Evolutionary conservation across 2,113 vertebrate species (phyloP), one percentile per base, ranked within the genome.

Genomic region (Tyto alba): DNA sequence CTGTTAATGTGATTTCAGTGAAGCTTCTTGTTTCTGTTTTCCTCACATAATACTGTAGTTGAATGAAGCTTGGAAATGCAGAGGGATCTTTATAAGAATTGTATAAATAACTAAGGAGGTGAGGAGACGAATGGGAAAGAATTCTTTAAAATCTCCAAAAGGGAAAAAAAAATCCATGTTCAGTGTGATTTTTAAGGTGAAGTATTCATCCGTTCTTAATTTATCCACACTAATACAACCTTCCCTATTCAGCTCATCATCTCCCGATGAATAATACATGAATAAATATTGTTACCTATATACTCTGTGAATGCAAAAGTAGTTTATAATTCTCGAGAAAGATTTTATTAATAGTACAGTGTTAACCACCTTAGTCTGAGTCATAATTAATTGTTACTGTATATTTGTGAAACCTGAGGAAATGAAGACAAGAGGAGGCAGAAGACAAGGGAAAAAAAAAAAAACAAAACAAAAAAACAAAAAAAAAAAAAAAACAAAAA

Each of bases 351-450:
- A 96, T 66, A 97, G 96, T 94, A 73, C 22, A 13, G 41, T 79
- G 81, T 96, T 96, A 96, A 92, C 85, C 73, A 53, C 93, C 59
- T 92, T 95, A 73, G 77, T 89, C 86, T 96, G 86, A 95, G 38
- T 97, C 89, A 95, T 95, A 91, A 93, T 83, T 91, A 96, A 91
- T 97, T 91, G 89, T 80, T 97, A 96, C 69, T 85, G 67, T 95
- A 55, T 96, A 72, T 94, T 90, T 96, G 62, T 73, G 95, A 97
- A 96, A 85, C 47, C 64, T 91, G 75, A 74, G 83, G 67, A 55
- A 85, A 93, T 66, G 85, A 97, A 88, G 71, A 92, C 67, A 79
- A 94, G 56, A 72, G 40, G 71, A 89, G 76, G 36, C 83, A 90
- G 57, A 95, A 89, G 56, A 78, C 11, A 41, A 45, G 9, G 64